Evolutionary conservation across 2,113 vertebrate species (phyloP).

Genomic region (Puffinus mauretanicus): DNA sequence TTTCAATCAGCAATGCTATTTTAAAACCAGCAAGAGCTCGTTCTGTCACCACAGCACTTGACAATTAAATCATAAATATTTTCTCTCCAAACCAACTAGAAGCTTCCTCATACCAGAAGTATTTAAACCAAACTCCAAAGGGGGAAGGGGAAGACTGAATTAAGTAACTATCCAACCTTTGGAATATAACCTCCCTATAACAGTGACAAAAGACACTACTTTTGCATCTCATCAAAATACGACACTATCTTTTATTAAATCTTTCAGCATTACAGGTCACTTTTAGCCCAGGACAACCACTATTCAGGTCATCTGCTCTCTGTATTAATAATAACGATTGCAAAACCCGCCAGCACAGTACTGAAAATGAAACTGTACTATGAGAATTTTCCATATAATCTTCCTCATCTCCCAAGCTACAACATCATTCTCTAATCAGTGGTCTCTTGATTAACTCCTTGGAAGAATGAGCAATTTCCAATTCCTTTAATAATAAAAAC

Average conservation of each 20-base stretch:
- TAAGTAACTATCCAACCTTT: neutral
- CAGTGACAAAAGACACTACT: neutral
- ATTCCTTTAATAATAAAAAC: neutral
- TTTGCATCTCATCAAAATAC: neutral
- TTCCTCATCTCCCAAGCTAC: neutral
- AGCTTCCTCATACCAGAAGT: neutral
- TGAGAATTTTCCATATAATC: neutral
- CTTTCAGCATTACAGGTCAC: neutral
- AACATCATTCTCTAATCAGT: neutral
- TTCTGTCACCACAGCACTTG: neutral
- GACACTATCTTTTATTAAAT: neutral
- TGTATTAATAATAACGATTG: neutral
- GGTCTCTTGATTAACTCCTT: neutral
- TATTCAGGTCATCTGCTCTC: neutral
- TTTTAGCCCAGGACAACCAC: neutral
- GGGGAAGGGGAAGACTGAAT: neutral
- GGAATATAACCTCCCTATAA: neutral
- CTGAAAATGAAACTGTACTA: neutral
- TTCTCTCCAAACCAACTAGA: neutral
- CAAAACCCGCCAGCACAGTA: neutral
- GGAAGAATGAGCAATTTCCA: neutral
- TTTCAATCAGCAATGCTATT: neutral
- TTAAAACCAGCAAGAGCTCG: neutral
- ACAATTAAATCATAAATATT: neutral
- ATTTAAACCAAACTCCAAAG: neutral